These are phyloP conservation scores for Bruchidius siliquastri DNA, from an alignment of 2,888 invertebrate species.

Conservation along the genomic window DNA sequence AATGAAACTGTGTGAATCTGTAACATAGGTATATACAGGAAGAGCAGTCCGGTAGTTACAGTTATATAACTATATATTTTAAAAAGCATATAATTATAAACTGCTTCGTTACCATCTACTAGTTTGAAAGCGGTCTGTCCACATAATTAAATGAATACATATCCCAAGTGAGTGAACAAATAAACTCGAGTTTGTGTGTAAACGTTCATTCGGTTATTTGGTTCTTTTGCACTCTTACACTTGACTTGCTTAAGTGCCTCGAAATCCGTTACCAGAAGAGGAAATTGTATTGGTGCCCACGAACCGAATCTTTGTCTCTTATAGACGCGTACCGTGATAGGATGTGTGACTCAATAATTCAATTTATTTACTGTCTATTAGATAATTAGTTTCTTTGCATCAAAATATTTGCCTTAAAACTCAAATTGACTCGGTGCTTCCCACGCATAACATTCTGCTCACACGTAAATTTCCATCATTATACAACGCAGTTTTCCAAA, in stretches of 20 bases:
- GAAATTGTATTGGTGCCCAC: background rate
- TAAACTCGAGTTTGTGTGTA: background rate
- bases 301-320: background rate
- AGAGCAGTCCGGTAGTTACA: background rate
- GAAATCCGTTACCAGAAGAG: background rate
- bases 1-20: no score
- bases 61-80: background rate
- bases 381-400: slow-evolving; percentile 24
- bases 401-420: no score
- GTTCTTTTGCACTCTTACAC: background rate
- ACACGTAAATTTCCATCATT: no score
- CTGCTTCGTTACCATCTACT: background rate
- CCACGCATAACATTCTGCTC: no score
- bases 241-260: background rate
- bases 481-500: no score
- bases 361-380: slow-evolving; percentile 7
- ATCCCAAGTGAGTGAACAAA: background rate
- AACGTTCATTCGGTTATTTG: background rate
- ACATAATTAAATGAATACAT: background rate
- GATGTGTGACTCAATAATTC: background rate
- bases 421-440: no score
- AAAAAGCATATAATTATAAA: background rate
- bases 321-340: background rate
- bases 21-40: no score
- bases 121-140: background rate